phyloP scores from a whole-genome alignment of 2,113 vertebrate species.

The Hippolais icterina region DNA sequence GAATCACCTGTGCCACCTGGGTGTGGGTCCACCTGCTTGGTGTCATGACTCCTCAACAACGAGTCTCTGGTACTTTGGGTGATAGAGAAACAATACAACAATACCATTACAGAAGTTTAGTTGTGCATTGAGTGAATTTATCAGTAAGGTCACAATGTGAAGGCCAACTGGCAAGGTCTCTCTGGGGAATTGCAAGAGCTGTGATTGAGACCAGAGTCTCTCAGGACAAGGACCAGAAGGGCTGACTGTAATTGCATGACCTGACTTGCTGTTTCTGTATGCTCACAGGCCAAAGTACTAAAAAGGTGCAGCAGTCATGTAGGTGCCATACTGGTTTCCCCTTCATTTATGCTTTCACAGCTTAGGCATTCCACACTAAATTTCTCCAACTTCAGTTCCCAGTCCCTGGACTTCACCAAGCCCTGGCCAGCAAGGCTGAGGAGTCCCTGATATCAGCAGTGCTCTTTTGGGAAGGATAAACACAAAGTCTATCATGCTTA shows the following conservation, averaged over 20 bases:
- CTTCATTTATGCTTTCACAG: not conserved
- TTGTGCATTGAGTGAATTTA: not conserved
- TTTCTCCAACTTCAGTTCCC: not conserved
- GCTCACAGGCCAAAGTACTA: not conserved
- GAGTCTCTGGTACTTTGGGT: not conserved
- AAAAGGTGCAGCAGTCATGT: not conserved
- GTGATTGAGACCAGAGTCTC: accelerated
- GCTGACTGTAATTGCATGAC: not conserved
- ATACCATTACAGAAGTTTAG: not conserved
- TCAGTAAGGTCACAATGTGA: not conserved
- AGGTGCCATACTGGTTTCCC: not conserved
- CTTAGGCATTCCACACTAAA: not conserved
- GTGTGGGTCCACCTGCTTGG: not conserved
- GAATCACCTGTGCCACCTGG: not conserved
- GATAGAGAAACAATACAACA: not conserved
- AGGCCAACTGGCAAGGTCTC: not conserved
- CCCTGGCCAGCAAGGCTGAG: not conserved
- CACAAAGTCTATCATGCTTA: not conserved
- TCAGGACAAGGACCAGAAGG: not conserved
- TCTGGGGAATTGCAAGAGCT: not conserved
- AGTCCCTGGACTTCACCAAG: not conserved
- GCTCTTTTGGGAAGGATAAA: not conserved
- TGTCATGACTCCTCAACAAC: not conserved
- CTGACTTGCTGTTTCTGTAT: not conserved
- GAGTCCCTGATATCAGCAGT: not conserved